Base-by-base conservation (phyloP, 1,140 invertebrate genomes). In the Planococcus citri region DNA sequence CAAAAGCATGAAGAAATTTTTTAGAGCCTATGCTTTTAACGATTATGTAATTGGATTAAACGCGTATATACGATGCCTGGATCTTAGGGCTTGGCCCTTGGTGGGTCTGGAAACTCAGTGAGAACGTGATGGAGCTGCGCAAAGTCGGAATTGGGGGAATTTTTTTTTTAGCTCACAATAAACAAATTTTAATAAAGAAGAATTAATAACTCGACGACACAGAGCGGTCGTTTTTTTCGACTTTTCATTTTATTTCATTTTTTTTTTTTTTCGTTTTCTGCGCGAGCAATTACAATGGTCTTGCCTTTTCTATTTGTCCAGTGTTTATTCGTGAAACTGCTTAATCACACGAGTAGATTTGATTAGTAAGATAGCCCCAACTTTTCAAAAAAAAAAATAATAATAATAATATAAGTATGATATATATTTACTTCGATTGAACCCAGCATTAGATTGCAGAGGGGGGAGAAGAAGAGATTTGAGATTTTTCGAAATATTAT, bases 131-230 rank as follows among this genome's bases (percentile, higher is more conserved):
- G n/a, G 29, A 33, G 29, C 12, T 33, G 29, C n/a, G 29, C 29
- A 33, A 12, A 58, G 51, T 58, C 17, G 51, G 51, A 58, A 58
- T 58, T 58, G 17, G 17, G 17, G 17, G 17, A 58, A 4, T 58
- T 58, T 58, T 58, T 58, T 58, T 58, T n/a, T 41, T n/a, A n/a
- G n/a, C 37, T 58, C 51, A 17, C 51, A 58, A 58, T 58, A 58
- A 58, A 58, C 51, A 58, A 58, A 8, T 58, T 58, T 58, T 20
- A 58, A 20, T 20, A 58, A 58, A 22, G 21, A 58, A 58, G 21
- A 58, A 58, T 58, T 58, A 58, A 58, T 58, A 58, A 58, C 51
- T 22, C 51, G 51, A 8, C 51, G 3, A 41, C n/a, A 9, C n/a
- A n/a, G 9, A 58, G 17, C 51, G 51, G 3, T 58, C 17, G 4